These are phyloP conservation scores for Poecilia velifera DNA, from an alignment of 2,797 vertebrate genomes.

Conservation along the genomic window DNA sequence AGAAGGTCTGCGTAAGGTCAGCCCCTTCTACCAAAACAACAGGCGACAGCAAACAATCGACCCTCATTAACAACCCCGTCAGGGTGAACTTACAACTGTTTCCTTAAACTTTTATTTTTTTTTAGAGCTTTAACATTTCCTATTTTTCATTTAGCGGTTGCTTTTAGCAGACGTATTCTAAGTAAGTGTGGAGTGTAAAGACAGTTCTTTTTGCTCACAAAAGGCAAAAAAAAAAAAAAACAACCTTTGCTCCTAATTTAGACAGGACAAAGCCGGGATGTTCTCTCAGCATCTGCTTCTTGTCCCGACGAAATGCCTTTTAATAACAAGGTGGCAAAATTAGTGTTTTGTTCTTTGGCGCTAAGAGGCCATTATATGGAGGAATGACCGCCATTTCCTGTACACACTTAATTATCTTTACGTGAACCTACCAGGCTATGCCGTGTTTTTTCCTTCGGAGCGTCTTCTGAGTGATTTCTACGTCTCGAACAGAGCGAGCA, in stretches of 20 bases:
- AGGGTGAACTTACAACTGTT: background rate
- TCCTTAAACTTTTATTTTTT: constrained; percentile 14
- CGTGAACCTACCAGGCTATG: constrained; percentile 16
- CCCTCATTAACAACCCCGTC: constrained; percentile 6
- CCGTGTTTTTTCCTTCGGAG: constrained; percentile 3
- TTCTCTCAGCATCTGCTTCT: constrained; percentile 39
- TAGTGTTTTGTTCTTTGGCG: constrained; percentile 39
- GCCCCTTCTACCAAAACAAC: constrained; percentile 21
- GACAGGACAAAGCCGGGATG: constrained; percentile 45
- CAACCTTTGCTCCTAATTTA: constrained; percentile 38
- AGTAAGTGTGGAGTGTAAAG: constrained; percentile 10
- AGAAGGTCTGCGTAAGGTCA: constrained; percentile 34
- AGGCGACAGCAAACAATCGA: constrained; percentile 2
- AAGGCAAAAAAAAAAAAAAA: background rate
- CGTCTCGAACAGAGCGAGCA: background rate
- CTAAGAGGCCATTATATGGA: constrained; percentile 33
- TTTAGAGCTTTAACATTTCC: constrained; percentile 4
- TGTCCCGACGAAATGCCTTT: constrained; percentile 46
- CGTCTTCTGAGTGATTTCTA: constrained; percentile 18
- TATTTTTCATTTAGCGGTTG: constrained; percentile 11
- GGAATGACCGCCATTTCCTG: constrained; percentile 34
- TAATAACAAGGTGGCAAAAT: constrained; percentile 55
- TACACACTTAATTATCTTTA: constrained; percentile 35
- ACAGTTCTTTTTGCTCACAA: constrained; percentile 22
- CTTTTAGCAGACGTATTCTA: constrained; percentile 7